Base-by-base conservation (phyloP, 2,888 invertebrate species). In the Lasioglossum calceatum region DNA sequence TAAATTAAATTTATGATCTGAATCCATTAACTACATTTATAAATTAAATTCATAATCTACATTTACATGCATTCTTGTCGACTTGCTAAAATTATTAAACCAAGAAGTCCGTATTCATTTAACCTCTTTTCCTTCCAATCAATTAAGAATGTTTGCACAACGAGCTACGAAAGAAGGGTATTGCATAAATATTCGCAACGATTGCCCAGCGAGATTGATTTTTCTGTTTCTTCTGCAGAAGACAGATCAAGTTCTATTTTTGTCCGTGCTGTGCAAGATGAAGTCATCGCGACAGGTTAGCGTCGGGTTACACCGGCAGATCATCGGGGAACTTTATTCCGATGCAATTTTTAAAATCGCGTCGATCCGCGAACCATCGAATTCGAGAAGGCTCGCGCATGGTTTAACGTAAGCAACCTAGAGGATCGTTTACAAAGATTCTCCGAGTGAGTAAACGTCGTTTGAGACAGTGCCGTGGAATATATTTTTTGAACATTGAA, bases 261-360 rank as follows among this genome's bases (percentile, higher is more conserved):
- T 4, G 42, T n/a, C 23, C 42, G 12, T 4, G 70, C 2, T 39
- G 50, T 4, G 50, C 36, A 32, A 32, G n/a, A 75, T 70, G 70
- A 81, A 50, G 44, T 76, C 76, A 70, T 54, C 67, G 61, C n/a
- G 27, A 23, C 73, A n/a, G 32, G 47, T 80, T 27, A 47, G 23
- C 44, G 4, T 27, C 76, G 58, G 3, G 16, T 74, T 27, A 36
- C 36, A 47, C 47, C 71, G 58, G 19, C 16, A 47, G 39, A 64
- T 42, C 39, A 3, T n/a, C n/a, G 64, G 12, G 4, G 10, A 67
- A 32, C 23, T 42, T 42, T 39, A 39, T 8, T 4, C 36, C 0
- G 12, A 42, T 64, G 36, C 5, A 73, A 54, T 54, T 72, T 67
- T 73, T 16, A 12, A 74, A 64, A 44, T 14, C 3, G 7, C 4